A percentile compares a stretch with the other conserved stretches of the same genome.
Conservation (phyloP, 2,888 invertebrate genomes). For the Molorchus minor region DNA sequence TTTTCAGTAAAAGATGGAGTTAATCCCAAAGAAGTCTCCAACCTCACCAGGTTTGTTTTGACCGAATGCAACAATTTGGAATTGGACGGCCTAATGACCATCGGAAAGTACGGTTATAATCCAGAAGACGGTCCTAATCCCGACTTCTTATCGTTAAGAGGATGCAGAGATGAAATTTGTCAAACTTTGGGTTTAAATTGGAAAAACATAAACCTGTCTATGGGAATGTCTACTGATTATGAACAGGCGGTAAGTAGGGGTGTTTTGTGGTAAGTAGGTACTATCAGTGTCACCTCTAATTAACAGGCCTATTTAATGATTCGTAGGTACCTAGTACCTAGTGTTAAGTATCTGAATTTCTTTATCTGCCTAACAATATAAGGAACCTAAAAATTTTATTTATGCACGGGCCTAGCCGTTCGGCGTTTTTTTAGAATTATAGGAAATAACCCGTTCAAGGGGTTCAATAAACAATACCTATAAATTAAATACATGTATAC, state of each 20-base stretch:
- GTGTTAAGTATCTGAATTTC: too few species aligned
- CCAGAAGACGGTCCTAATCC: constrained; percentile 82
- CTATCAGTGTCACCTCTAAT: too few species aligned
- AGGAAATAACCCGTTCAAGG: too few species aligned
- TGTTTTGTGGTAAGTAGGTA: too few species aligned
- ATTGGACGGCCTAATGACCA: constrained; percentile 95
- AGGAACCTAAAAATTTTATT: too few species aligned
- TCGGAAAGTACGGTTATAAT: constrained; percentile 87
- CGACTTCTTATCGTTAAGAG: constrained; percentile 81
- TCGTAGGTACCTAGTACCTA: too few species aligned
- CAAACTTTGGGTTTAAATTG: constrained; percentile 70
- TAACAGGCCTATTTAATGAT: too few species aligned
- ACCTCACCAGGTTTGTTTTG: constrained; percentile 76
- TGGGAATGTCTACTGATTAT: constrained; percentile 99
- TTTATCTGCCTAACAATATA: too few species aligned
- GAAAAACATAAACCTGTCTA: constrained; percentile 81
- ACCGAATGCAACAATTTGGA: constrained; percentile 81
- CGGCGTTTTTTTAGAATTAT: too few species aligned
- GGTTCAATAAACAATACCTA: too few species aligned
- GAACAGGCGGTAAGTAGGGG: constrained; percentile 89
- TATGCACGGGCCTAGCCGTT: too few species aligned
- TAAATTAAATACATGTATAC: too few species aligned
- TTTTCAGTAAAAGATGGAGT: constrained; percentile 86
- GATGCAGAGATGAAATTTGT: constrained; percentile 78
- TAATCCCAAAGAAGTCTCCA: constrained; percentile 69